These are phyloP conservation scores for Myopa testacea DNA, from an alignment of 2,888 invertebrate species.

Conservation along the genomic window DNA sequence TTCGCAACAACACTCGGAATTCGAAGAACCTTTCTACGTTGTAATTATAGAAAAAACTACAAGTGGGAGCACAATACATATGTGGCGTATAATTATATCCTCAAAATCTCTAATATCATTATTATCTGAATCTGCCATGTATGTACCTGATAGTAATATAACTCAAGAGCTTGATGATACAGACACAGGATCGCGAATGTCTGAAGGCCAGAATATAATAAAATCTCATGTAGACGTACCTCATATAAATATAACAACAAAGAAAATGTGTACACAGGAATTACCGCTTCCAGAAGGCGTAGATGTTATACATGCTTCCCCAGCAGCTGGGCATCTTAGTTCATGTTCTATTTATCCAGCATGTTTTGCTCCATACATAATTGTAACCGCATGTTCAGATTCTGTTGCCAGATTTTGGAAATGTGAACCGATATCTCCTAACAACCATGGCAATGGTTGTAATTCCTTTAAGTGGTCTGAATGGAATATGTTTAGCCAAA, in stretches of 20 bases:
- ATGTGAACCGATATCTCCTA: slow-evolving; percentile 68
- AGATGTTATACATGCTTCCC: slow-evolving; percentile 91
- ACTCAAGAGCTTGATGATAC: slow-evolving; percentile 83
- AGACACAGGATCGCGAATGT: slow-evolving; percentile 55
- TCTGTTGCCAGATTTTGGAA: slow-evolving; percentile 90
- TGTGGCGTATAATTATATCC: slow-evolving; percentile 95
- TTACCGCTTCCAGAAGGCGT: slow-evolving; percentile 90
- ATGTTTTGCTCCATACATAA: slow-evolving; percentile 96
- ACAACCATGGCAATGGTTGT: slow-evolving; percentile 46
- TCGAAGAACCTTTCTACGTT: slow-evolving; percentile 95
- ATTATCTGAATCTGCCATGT: slow-evolving; percentile 86
- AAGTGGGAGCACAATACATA: slow-evolving; percentile 88
- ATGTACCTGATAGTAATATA: slow-evolving; percentile 87
- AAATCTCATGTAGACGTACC: slow-evolving; percentile 66
- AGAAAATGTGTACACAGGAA: slow-evolving; percentile 91
- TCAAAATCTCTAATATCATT: slow-evolving; percentile 78
- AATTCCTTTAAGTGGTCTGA: slow-evolving; percentile 81
- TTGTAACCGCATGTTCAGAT: slow-evolving; percentile 96
- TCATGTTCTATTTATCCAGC: slow-evolving; percentile 98
- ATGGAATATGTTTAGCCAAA: slow-evolving; percentile 88
- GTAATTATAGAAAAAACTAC: slow-evolving; percentile 90
- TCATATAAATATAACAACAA: slow-evolving; percentile 87
- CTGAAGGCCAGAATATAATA: slow-evolving; percentile 53
- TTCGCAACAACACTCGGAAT: slow-evolving; percentile 84
- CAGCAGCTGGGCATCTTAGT: slow-evolving; percentile 96